A percentile compares a stretch with the other conserved stretches of the same genome.
phyloP scores from a whole-genome alignment of 2,113 vertebrate genomes.

The Protobothrops flavoviridis region DNA sequence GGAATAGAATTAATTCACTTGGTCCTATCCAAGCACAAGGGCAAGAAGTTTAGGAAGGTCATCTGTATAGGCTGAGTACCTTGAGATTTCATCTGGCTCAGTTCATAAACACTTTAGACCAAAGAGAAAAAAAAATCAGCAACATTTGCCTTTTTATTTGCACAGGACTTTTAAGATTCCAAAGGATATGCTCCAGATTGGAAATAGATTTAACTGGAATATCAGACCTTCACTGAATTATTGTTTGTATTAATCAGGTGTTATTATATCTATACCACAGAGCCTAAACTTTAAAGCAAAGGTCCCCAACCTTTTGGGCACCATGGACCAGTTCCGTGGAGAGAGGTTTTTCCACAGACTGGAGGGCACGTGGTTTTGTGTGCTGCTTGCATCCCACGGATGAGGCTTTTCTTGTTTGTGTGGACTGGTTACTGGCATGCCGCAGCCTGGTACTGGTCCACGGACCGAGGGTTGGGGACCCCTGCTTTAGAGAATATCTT shows the following conservation, averaged over 20 bases:
- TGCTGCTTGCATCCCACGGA: too few species aligned
- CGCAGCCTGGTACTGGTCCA: too few species aligned
- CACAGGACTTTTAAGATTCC: background rate
- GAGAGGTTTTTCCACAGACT: too few species aligned
- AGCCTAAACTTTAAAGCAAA: background rate
- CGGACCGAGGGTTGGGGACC: too few species aligned
- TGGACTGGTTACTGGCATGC: too few species aligned
- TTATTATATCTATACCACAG: background rate
- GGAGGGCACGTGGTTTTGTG: too few species aligned
- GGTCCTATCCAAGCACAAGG: background rate
- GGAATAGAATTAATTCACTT: background rate
- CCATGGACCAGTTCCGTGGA: too few species aligned
- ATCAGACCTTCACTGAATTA: background rate
- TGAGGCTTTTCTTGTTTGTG: too few species aligned
- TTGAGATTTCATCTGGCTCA: background rate
- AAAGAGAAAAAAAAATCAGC: background rate
- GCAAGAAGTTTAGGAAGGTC: background rate
- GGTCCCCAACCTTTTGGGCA: too few species aligned
- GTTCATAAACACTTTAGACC: background rate
- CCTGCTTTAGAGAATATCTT: background rate
- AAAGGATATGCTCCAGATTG: background rate
- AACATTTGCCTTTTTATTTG: background rate
- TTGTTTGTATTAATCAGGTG: background rate
- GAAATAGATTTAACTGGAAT: background rate
- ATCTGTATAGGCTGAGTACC: background rate